phyloP scores from a whole-genome alignment of 1,140 invertebrate genomes.

The Bombus picipes region DNA sequence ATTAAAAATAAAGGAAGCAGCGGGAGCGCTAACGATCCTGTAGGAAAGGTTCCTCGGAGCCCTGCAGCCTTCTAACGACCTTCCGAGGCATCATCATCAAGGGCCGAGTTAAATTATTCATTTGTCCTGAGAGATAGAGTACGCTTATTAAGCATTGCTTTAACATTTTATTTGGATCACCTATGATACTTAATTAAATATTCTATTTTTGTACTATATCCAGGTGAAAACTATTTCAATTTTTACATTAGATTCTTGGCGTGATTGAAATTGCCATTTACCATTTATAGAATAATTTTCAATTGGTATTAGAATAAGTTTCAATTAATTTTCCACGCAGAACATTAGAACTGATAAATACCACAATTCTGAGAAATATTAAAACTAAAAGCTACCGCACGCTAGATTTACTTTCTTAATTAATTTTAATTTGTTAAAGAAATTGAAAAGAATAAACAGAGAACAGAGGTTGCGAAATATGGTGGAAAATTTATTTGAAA shows the following conservation, averaged over 20 bases:
- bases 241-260: not conserved
- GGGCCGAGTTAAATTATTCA: conserved; percentile 32
- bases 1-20: conserved; percentile 47
- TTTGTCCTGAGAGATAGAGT: not conserved
- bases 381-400: not conserved
- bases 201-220: not conserved
- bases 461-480: not conserved
- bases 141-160: not conserved
- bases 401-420: no score
- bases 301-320: not conserved
- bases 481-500: not conserved
- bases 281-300: not conserved
- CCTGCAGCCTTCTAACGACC: not conserved
- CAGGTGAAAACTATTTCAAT: not conserved
- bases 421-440: not conserved
- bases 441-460: not conserved
- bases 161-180: not conserved
- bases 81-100: conserved; percentile 10
- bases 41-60: not conserved
- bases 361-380: not conserved
- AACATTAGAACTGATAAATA: not conserved
- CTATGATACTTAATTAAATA: not conserved
- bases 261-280: not conserved
- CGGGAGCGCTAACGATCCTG: conserved; percentile 34
- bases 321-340: no score